These are phyloP conservation scores for Conger conger DNA, from an alignment of 2,113 vertebrate genomes.

Conservation along the genomic window DNA sequence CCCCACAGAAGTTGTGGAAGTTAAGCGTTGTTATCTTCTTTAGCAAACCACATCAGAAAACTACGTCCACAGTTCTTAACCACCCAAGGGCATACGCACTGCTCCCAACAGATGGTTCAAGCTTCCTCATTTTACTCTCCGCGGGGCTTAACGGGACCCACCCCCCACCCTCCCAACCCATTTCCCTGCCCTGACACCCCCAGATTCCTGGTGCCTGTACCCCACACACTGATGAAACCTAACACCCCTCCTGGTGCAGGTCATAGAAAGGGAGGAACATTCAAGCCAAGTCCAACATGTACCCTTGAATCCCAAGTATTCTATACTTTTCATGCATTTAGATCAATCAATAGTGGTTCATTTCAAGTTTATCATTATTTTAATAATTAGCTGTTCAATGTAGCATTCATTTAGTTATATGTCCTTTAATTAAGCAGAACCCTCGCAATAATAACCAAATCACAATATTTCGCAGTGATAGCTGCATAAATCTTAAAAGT, in stretches of 20 bases:
- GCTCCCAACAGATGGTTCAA: background rate
- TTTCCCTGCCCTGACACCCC: background rate
- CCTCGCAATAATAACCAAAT: background rate
- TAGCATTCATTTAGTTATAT: background rate
- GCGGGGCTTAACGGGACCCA: background rate
- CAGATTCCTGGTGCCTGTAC: background rate
- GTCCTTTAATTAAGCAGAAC: too few species aligned
- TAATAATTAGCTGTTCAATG: background rate
- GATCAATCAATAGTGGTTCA: background rate
- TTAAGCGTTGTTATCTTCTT: background rate
- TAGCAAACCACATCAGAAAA: constrained; percentile 11
- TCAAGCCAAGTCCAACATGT: background rate
- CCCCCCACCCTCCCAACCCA: background rate
- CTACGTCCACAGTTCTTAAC: constrained; percentile 9
- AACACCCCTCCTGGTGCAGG: background rate
- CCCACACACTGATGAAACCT: background rate
- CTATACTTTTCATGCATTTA: too few species aligned
- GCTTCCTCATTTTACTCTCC: constrained; percentile 6
- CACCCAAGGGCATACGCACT: constrained; percentile 7
- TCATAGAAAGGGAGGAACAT: background rate
- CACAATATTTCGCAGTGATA: background rate
- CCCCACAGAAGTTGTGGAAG: constrained; percentile 3
- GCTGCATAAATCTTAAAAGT: background rate
- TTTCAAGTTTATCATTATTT: background rate
- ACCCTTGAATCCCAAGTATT: background rate